These are phyloP conservation scores for Euclidia mi DNA, from an alignment of 2,888 invertebrate genomes.

Conservation along the genomic window DNA sequence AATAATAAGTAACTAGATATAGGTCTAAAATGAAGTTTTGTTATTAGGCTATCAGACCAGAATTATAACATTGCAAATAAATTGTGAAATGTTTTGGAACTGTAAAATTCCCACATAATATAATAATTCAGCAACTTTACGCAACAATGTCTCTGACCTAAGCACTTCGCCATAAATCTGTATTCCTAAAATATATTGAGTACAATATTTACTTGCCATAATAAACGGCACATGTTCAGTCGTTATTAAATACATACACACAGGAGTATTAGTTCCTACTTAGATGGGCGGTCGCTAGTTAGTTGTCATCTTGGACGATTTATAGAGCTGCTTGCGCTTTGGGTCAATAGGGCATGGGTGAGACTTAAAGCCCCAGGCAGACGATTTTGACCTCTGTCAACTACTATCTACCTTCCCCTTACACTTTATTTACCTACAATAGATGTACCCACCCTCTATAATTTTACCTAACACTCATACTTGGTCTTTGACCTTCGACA, in stretches of 20 bases:
- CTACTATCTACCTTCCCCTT: slow-evolving; percentile 68
- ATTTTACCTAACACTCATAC: slow-evolving; percentile 62
- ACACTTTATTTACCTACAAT: slow-evolving; percentile 69
- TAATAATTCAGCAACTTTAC: too few species aligned
- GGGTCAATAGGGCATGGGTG: slow-evolving; percentile 67
- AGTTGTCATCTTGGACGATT: slow-evolving; percentile 68
- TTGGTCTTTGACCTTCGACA: slow-evolving; percentile 74
- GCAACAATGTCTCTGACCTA: background rate
- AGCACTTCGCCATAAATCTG: background rate
- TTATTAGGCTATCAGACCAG: too few species aligned
- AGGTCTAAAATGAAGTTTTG: too few species aligned
- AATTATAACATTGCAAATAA: too few species aligned
- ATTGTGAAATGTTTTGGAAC: too few species aligned
- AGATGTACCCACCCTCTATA: slow-evolving; percentile 66
- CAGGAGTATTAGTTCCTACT: slow-evolving; percentile 26
- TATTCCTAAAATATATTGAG: background rate
- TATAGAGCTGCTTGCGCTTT: slow-evolving; percentile 65
- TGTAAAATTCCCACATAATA: too few species aligned
- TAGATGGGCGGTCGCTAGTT: slow-evolving; percentile 49
- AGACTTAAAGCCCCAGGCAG: slow-evolving; percentile 54
- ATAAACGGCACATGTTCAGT: slow-evolving; percentile 6
- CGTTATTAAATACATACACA: slow-evolving; percentile 24
- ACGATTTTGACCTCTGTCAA: slow-evolving; percentile 69
- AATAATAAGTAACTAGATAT: too few species aligned
- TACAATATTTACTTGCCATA: slow-evolving; percentile 1